Evolutionary conservation across 2,113 vertebrate genomes (phyloP).

Genomic region (Xenopus borealis): DNA sequence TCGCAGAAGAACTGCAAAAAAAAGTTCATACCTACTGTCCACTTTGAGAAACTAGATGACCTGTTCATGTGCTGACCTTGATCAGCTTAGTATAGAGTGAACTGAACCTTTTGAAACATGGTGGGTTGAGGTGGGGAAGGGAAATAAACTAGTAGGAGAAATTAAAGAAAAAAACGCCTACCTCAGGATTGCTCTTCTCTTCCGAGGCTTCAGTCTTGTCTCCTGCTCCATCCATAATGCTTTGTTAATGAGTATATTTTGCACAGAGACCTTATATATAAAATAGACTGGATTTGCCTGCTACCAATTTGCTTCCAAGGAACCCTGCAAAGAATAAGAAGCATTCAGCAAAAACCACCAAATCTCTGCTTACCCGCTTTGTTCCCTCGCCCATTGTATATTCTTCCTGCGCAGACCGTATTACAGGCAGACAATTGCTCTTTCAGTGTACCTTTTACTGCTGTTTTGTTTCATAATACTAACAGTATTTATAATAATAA

Average conservation of each 20-base stretch:
- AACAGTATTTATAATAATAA: conserved; percentile 13
- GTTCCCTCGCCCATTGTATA: background rate
- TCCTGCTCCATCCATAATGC: conserved; percentile 9
- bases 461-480: conserved; percentile 10
- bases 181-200: conserved; percentile 17
- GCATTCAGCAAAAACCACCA: background rate
- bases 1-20: too few species aligned
- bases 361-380: background rate
- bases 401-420: background rate
- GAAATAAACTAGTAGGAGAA: too few species aligned
- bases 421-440: conserved; percentile 2
- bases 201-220: conserved; percentile 9
- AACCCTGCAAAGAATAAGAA: conserved; percentile 22
- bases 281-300: background rate
- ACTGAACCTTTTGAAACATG: too few species aligned
- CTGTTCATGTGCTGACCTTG: too few species aligned
- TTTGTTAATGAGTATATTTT: too few species aligned
- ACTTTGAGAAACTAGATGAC: too few species aligned
- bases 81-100: too few species aligned
- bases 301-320: background rate
- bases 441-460: conserved; percentile 16
- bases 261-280: background rate
- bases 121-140: too few species aligned
- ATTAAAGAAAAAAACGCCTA: background rate
- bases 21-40: too few species aligned